Evolutionary conservation across 2,113 vertebrate species (phyloP), one percentile per base, ranked within the genome.

Genomic region (Picathartes gymnocephalus): DNA sequence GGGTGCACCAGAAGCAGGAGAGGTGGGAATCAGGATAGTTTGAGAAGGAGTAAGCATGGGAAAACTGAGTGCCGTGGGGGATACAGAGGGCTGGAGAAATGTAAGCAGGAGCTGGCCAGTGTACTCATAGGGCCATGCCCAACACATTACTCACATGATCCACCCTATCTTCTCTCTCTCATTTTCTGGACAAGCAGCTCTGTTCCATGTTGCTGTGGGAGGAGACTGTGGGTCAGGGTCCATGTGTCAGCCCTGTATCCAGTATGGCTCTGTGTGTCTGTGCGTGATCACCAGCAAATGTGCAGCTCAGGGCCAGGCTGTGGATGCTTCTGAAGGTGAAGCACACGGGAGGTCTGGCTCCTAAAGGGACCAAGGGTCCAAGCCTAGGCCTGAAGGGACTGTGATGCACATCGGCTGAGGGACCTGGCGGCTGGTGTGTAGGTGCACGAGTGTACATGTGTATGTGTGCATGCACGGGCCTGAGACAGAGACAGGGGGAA

Each of bases 311-410:
- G 17, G 22, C 11, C 1, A 4, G 31, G 8, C 25, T 69, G 65
- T 10, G 13, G 20, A 22, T 69, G 18, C 15, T 13, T 82, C 28
- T 76, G 57, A 57, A 15, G 8, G 10, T 54, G 37, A 57, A 5
- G 6, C 3, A 39, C 5, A 9, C 0, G 0, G 4, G 25, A 7
- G 3, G 2, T 3, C 7, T 61, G 27, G 23, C 11, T 88, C 21
- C 17, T 5, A 7, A 86, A 62, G 6, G 12, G 4, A 40, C 3
- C 6, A 53, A 28, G 17, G 3, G 3, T 33, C 6, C 15, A 68
- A 39, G 13, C 10, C 12, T 30, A 4, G 7, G 2, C 4, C 48
- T 40, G 48, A 35, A 58, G 7, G 5, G 12, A 64, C 39, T 2
- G 3, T 35, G 39, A 17, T 9, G 13, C 12, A 42, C 0, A 0